Conservation (phyloP, 2,797 vertebrate species). For the Bradypodion pumilum region DNA sequence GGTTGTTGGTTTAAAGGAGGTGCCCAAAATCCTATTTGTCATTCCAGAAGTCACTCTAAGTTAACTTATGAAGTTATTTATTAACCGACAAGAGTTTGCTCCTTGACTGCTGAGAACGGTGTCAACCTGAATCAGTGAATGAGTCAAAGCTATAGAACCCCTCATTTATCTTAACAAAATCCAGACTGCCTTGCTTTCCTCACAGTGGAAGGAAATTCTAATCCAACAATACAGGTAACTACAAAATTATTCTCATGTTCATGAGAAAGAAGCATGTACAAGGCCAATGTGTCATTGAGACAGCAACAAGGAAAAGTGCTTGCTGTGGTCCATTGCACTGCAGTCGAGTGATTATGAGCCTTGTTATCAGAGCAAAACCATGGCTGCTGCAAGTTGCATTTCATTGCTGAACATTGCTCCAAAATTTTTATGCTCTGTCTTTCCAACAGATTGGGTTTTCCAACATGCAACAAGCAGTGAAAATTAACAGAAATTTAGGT, state of each 20-base stretch:
- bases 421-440: background rate
- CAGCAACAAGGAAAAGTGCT: background rate
- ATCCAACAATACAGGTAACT: background rate
- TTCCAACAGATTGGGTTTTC: constrained; percentile 30
- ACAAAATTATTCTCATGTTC: background rate
- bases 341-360: background rate
- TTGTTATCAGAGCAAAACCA: background rate
- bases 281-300: background rate
- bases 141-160: background rate
- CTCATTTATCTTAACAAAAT: background rate
- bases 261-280: background rate
- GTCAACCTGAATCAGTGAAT: background rate
- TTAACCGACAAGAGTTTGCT: constrained; percentile 34
- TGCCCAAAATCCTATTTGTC: constrained; percentile 37
- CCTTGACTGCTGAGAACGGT: constrained; percentile 21
- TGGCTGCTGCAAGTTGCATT: accelerated
- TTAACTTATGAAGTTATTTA: constrained; percentile 49
- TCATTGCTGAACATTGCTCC: accelerated
- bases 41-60: background rate
- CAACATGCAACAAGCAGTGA: constrained; percentile 3
- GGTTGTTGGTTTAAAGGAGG: constrained; percentile 58
- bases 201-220: background rate
- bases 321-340: background rate
- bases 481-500: constrained; percentile 8
- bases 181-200: background rate